Evolutionary conservation across 2,888 invertebrate species (phyloP), one percentile per base, ranked within the genome.

Genomic region (Andrena marginata): DNA sequence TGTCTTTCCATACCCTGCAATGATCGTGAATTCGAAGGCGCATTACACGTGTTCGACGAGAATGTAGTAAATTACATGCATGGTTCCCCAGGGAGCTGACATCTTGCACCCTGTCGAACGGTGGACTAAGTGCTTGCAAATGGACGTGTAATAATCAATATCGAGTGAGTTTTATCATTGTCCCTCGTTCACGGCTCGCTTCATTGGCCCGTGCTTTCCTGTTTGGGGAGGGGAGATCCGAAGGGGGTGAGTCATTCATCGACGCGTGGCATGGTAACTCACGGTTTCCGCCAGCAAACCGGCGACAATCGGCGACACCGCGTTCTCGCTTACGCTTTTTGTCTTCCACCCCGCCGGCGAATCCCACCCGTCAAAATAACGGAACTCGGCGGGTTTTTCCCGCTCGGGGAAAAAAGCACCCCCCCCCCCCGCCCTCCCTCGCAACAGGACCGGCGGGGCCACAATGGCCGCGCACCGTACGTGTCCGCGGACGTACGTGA

Each of bases 401-500:
- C 31, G 62, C 35, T 29, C 56, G 64, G 23, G 23, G 64, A 80
- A 68, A 54, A 60, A 54, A 60, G 62, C 62, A 3, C 8, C 1
- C 10, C 62, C 23, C 48, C 26, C 23, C n/a, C n/a, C n/a, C n/a
- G n/a, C n/a, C n/a, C n/a, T n/a, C n/a, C n/a, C n/a, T n/a, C n/a
- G n/a, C n/a, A n/a, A n/a, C n/a, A 16, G 68, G 33, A 62, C 48
- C 74, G 67, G 26, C 23, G 54, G 2, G 6, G 48, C n/a, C 60
- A 74, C 80, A 72, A 87, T 81, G 59, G 71, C 23, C 49, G 23
- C 26, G 60, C 23, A 49, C 31, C 16, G 65, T 70, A 73, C 69
- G 74, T 54, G 80, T 80, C 69, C 84, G 68, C 71, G 64, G 56
- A 51, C 71, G 73, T 76, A 74, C 70, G 79, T 75, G 87, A 79